These are phyloP conservation scores for Syngnathus scovelli DNA, from an alignment of 2,113 vertebrate genomes.

Conservation along the genomic window DNA sequence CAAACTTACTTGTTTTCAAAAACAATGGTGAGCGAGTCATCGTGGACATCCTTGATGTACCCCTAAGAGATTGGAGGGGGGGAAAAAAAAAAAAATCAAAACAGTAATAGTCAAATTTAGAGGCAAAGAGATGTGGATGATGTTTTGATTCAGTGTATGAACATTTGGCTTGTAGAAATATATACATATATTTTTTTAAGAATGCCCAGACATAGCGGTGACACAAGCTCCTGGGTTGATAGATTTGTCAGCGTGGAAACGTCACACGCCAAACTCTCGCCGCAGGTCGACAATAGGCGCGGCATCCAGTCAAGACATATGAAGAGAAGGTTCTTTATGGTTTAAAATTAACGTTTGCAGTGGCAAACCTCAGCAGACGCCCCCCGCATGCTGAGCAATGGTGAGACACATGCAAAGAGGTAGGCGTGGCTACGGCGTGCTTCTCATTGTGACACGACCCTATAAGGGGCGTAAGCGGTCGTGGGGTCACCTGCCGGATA, in stretches of 20 bases:
- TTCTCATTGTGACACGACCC: slow-evolving; percentile 44
- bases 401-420: background rate
- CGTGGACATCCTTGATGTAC: slow-evolving; percentile 89
- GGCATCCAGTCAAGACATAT: background rate
- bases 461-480: slow-evolving; percentile 53
- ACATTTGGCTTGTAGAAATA: slow-evolving; percentile 1
- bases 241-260: slow-evolving; percentile 33
- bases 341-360: background rate
- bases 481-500: slow-evolving; percentile 37
- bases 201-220: slow-evolving; percentile 31
- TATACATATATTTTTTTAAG: slow-evolving; percentile 8
- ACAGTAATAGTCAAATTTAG: slow-evolving; percentile 14
- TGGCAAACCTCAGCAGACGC: slow-evolving; percentile 23
- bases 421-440: slow-evolving; percentile 26
- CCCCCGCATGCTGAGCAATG: background rate
- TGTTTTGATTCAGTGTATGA: slow-evolving; percentile 18
- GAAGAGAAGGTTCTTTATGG: slow-evolving; percentile 3
- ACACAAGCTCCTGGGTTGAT: slow-evolving; percentile 51
- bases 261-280: background rate
- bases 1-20: slow-evolving; percentile 91
- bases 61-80: slow-evolving; percentile 65
- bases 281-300: background rate
- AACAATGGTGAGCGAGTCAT: slow-evolving; percentile 87
- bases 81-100: slow-evolving; percentile 35
- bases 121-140: background rate